A percentile compares a stretch with the other conserved stretches of the same genome.
These are phyloP conservation scores for Rhopalosiphum maidis DNA, from an alignment of 1,140 invertebrate genomes.

Conservation along the genomic window DNA sequence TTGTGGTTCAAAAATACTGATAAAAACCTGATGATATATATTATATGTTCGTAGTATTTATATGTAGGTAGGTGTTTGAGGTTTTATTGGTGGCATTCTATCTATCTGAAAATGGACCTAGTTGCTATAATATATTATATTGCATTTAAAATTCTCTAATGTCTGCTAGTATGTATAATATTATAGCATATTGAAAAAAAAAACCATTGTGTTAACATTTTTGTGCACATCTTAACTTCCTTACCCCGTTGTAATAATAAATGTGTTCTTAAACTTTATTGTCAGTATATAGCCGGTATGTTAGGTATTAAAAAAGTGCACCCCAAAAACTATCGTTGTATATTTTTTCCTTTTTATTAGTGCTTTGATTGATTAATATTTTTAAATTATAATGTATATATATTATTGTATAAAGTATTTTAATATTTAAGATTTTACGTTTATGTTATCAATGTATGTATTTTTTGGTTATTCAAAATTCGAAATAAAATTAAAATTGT, in stretches of 20 bases:
- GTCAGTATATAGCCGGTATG: not conserved
- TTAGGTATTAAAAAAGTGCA: not conserved
- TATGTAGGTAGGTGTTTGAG: not conserved
- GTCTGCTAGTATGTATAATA: not conserved
- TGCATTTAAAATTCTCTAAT: too few species aligned
- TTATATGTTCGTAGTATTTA: not conserved
- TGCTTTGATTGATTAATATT: too few species aligned
- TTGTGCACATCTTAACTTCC: not conserved
- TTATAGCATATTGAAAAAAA: not conserved
- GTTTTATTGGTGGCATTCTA: not conserved
- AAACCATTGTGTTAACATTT: not conserved
- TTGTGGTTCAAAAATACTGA: constrained; percentile 21
- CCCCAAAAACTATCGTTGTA: not conserved
- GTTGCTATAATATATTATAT: not conserved
- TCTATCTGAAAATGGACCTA: not conserved
- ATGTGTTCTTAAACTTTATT: not conserved
- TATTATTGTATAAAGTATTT: not conserved
- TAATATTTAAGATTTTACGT: not conserved
- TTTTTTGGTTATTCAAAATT: not conserved
- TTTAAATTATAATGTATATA: too few species aligned
- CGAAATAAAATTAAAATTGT: not conserved
- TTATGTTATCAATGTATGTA: not conserved
- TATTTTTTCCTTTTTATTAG: not conserved
- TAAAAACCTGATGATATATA: not conserved
- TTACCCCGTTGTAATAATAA: too few species aligned